These are phyloP conservation scores for Cyprinodon variegatus DNA, from an alignment of 2,113 vertebrate species.

Conservation along the genomic window DNA sequence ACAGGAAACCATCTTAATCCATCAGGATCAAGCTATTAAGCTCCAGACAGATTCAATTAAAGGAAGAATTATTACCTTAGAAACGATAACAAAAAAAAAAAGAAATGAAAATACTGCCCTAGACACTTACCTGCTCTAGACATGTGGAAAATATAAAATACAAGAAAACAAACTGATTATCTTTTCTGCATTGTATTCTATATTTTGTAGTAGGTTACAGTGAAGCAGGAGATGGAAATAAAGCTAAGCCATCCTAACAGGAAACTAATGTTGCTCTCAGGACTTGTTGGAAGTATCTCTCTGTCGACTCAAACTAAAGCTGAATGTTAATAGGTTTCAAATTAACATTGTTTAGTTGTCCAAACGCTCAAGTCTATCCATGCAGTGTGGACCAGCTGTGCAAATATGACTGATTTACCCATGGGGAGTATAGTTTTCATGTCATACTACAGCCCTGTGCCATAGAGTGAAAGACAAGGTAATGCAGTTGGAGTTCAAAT, in stretches of 20 bases:
- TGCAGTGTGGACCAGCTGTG: constrained; percentile 62
- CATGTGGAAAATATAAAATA: constrained; percentile 41
- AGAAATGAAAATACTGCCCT: constrained; percentile 27
- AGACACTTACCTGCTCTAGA: constrained; percentile 33
- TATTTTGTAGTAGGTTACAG: neutral
- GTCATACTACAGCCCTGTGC: constrained; percentile 46
- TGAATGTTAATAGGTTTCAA: constrained; percentile 73
- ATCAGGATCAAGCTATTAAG: constrained; percentile 66
- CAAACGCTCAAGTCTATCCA: constrained; percentile 57
- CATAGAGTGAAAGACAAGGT: constrained; percentile 35
- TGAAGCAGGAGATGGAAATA: constrained; percentile 33
- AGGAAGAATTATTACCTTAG: constrained; percentile 60
- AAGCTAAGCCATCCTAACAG: constrained; percentile 32
- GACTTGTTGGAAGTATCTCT: constrained; percentile 60
- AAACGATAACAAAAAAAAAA: constrained; percentile 40
- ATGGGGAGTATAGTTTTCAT: constrained; percentile 68
- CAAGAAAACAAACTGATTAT: constrained; percentile 24
- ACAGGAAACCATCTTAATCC: constrained; percentile 68
- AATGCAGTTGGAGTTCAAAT: constrained; percentile 53
- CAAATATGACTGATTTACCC: constrained; percentile 70
- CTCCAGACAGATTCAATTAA: constrained; percentile 74
- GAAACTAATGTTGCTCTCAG: constrained; percentile 59
- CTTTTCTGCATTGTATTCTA: constrained; percentile 8
- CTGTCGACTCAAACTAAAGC: constrained; percentile 53
- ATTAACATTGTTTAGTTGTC: constrained; percentile 75